phyloP scores from a whole-genome alignment of 2,797 vertebrate genomes.

The Eleutherodactylus coqui region DNA sequence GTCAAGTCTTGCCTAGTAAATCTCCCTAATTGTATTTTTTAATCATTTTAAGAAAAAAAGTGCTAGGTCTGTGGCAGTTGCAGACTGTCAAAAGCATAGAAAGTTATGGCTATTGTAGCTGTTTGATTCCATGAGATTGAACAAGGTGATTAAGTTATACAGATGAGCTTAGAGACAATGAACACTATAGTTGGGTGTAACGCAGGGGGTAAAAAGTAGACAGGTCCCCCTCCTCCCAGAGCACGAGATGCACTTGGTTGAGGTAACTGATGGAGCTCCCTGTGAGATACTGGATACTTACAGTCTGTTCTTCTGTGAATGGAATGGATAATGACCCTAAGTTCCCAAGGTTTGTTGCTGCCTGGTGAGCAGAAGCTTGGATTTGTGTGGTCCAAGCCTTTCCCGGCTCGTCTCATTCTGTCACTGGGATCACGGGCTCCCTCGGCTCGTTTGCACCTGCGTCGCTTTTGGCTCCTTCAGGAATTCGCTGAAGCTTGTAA shows the following conservation, averaged over 20 bases:
- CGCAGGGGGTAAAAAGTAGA: slow-evolving; percentile 7
- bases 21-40: not conserved
- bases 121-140: slow-evolving; percentile 8
- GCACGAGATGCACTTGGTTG: slow-evolving; percentile 31
- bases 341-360: slow-evolving; percentile 82
- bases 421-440: slow-evolving; percentile 84
- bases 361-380: slow-evolving; percentile 81
- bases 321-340: slow-evolving; percentile 78
- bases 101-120: not conserved
- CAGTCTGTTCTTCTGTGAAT: slow-evolving; percentile 73
- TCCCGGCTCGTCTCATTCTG: slow-evolving; percentile 87
- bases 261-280: slow-evolving; percentile 52
- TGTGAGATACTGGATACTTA: slow-evolving; percentile 52
- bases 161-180: slow-evolving; percentile 26
- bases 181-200: not conserved
- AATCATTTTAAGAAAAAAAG: not conserved
- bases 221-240: slow-evolving; percentile 22
- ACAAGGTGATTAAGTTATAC: slow-evolving; percentile 32
- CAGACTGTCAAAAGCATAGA: not conserved
- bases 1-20: not conserved
- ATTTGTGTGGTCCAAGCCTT: slow-evolving; percentile 91
- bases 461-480: slow-evolving; percentile 94
- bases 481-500: slow-evolving; percentile 99
- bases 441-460: slow-evolving; percentile 94
- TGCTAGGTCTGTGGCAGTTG: not conserved